phyloP scores from a whole-genome alignment of 1,140 invertebrate species.

The Tetraneura akinire region DNA sequence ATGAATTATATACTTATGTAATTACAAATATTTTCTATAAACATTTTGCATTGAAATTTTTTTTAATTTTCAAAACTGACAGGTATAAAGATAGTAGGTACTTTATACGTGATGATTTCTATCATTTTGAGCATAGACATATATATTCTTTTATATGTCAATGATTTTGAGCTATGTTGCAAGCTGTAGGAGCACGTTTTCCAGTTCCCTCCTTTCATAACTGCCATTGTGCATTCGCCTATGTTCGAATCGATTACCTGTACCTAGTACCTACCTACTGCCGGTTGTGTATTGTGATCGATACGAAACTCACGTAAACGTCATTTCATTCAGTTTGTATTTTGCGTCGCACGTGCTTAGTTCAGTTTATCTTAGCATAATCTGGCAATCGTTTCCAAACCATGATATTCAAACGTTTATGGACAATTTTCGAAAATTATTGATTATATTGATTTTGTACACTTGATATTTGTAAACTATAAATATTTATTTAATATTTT shows the following conservation, averaged over 20 bases:
- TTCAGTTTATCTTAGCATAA: no score
- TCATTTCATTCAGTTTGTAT: constrained; percentile 14
- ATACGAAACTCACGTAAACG: background rate
- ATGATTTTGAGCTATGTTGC: background rate
- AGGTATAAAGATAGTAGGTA: no score
- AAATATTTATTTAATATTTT: no score
- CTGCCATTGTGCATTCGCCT: background rate
- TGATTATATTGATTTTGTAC: background rate
- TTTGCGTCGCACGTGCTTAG: background rate
- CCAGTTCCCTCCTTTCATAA: background rate
- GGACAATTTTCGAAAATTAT: background rate
- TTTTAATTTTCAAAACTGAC: no score
- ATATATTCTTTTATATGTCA: no score
- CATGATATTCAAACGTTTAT: background rate
- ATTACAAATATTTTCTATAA: no score
- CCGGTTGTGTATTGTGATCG: background rate
- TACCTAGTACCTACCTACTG: background rate
- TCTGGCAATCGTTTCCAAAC: background rate
- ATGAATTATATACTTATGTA: no score
- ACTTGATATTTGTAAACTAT: no score
- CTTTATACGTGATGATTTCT: background rate
- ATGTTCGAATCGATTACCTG: background rate
- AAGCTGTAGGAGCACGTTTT: background rate
- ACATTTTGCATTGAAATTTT: no score
- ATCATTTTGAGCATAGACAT: background rate